Percentiles rank a stretch among this genome's conserved stretches.
phyloP scores from a whole-genome alignment of 2,888 invertebrate genomes.

The Eledona agricola region DNA sequence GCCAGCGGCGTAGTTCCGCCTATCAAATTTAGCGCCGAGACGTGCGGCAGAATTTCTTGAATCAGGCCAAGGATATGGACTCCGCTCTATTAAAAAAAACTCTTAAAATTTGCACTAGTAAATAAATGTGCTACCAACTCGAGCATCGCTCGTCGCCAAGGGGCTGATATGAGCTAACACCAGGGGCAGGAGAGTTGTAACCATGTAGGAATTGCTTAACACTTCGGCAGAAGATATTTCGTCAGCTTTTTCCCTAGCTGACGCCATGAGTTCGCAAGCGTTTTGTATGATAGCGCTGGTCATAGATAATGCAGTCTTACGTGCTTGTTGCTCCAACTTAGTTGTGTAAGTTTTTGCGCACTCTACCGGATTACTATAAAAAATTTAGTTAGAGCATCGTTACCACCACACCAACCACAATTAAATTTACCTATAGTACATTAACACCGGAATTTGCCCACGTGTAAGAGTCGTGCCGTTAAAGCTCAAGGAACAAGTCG shows the following conservation, averaged over 20 bases:
- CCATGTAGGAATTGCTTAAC: slow-evolving; percentile 68
- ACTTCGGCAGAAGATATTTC: slow-evolving; percentile 67
- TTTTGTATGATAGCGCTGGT: slow-evolving; percentile 81
- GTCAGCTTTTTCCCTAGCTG: slow-evolving; percentile 76
- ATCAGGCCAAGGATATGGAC: slow-evolving; percentile 87
- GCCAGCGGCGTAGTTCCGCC: slow-evolving; percentile 49
- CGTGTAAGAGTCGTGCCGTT: slow-evolving; percentile 96
- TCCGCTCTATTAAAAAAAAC: slow-evolving; percentile 70
- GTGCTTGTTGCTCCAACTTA: slow-evolving; percentile 66
- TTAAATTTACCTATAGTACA: slow-evolving; percentile 79
- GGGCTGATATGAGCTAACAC: slow-evolving; percentile 87
- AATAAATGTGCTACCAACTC: slow-evolving; percentile 64
- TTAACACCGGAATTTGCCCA: slow-evolving; percentile 92
- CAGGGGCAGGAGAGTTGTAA: slow-evolving; percentile 83
- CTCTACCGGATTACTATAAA: slow-evolving; percentile 59
- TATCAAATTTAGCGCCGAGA: slow-evolving; percentile 83
- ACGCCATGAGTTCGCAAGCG: slow-evolving; percentile 78
- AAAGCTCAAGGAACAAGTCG: slow-evolving; percentile 90
- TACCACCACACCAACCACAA: slow-evolving; percentile 11
- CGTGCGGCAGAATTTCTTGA: slow-evolving; percentile 88
- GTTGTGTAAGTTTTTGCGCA: slow-evolving; percentile 57
- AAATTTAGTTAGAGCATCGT: too few relatives aligned
- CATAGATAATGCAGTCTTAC: slow-evolving; percentile 77
- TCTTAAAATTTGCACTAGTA: slow-evolving; percentile 10
- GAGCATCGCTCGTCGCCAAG: slow-evolving; percentile 81